Base-by-base conservation (phyloP, 2,113 vertebrate species). In the Phocoena sinus region DNA sequence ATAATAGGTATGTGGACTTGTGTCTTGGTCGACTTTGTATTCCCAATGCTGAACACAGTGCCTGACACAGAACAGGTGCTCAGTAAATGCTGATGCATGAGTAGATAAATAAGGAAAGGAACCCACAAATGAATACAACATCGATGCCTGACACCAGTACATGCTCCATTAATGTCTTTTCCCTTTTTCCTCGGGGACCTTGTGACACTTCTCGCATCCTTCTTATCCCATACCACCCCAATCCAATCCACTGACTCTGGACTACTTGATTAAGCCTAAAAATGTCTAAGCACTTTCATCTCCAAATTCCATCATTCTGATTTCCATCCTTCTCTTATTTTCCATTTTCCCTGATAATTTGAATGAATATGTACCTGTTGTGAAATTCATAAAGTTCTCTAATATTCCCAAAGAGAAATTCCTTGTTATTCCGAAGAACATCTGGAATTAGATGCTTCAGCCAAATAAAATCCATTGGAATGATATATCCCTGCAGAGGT, bases 381-480 rank as follows among this genome's bases (percentile, higher is more conserved):
- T 99, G 99, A 98, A 99, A 99, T 62, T 99, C 99, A 1, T 99
- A 99, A 94, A 99, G 99, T 98, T 99, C 99, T 25, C 98, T 98
- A 77, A 99, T 99, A 97, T 99, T 99, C 53, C 99, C 99, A 94
- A 99, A 99, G 73, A 99, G 99, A 94, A 99, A 96, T 13, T 99
- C 99, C 80, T 99, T 99, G 97, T 99, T 99, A 98, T 99, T 99
- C 96, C 99, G 99, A 96, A 99, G 98, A 8, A 98, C 95, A 1
- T 99, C 98, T 31, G 99, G 99, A 95, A 99, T 99, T 87, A 99
- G 98, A 90, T 99, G 99, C 73, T 98, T 98, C 73, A 99, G 98
- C 97, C 98, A 99, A 3, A 99, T 99, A 98, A 99, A 99, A 93
- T 99, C 99, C 98, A 99, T 98, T 97, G 99, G 99, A 80, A 98